Conservation (phyloP, 2,797 vertebrate species). For the Spondyliosoma cantharus region DNA sequence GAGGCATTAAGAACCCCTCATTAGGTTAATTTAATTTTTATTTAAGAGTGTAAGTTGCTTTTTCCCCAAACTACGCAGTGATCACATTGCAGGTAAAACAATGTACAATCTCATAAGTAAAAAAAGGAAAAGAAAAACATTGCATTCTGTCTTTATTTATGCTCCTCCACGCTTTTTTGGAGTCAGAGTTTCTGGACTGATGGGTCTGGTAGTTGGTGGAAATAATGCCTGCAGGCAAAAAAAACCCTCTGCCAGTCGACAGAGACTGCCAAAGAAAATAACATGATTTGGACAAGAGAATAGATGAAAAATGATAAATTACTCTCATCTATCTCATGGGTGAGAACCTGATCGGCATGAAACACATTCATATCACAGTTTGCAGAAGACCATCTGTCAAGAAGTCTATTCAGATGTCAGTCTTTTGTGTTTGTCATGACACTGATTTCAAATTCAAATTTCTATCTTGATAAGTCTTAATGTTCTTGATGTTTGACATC, state of each 20-base stretch:
- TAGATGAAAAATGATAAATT: slow-evolving; percentile 25
- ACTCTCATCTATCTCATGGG: background rate
- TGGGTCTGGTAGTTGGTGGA: slow-evolving; percentile 20
- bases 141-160: too few species aligned
- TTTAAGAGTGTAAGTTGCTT: background rate
- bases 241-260: background rate
- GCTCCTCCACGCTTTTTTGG: too few species aligned
- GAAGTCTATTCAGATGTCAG: slow-evolving; percentile 4
- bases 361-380: slow-evolving; percentile 32
- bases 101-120: too few species aligned
- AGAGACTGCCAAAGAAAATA: slow-evolving; percentile 24
- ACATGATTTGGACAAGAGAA: slow-evolving; percentile 14
- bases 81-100: background rate
- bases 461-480: background rate
- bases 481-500: background rate
- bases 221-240: slow-evolving; percentile 4
- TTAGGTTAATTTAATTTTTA: background rate
- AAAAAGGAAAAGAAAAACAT: too few species aligned
- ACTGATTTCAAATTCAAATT: background rate
- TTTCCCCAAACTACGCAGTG: background rate
- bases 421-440: background rate
- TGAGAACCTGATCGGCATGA: slow-evolving; percentile 8
- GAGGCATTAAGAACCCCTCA: background rate
- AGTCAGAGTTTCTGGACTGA: background rate
- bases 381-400: slow-evolving; percentile 4